phyloP scores from a whole-genome alignment of 2,113 vertebrate species.

The Muscicapa adusta region DNA sequence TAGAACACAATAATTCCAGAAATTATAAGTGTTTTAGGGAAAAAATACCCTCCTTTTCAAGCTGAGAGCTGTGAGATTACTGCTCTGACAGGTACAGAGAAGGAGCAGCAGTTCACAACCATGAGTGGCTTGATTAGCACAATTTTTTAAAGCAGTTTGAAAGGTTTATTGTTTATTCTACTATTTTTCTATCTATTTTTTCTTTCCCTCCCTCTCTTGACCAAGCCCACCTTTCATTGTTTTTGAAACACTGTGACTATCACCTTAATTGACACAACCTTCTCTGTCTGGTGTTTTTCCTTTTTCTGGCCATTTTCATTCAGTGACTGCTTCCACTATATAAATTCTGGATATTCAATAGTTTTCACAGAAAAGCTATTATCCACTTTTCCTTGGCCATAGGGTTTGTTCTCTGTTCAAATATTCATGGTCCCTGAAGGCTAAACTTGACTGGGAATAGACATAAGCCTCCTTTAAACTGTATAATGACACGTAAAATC shows the following conservation, averaged over 20 bases:
- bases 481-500: neutral
- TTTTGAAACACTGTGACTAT: neutral
- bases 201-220: fast-evolving
- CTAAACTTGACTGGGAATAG: neutral
- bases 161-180: neutral
- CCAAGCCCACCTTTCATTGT: neutral
- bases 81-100: neutral
- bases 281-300: neutral
- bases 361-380: neutral
- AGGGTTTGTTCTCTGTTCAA: neutral
- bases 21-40: neutral
- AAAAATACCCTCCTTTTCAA: neutral
- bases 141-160: neutral
- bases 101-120: neutral
- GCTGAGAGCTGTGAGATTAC: neutral
- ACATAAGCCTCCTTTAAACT: neutral
- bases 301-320: neutral
- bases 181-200: neutral
- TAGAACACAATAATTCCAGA: neutral
- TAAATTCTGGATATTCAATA: neutral
- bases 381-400: neutral
- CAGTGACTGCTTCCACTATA: neutral
- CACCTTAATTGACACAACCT: neutral
- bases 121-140: neutral
- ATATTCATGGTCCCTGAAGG: neutral